A percentile compares a stretch with the other conserved stretches of the same genome.
Evolutionary conservation across 2,113 vertebrate genomes (phyloP).

Genomic region (Coryphaenoides rupestris): DNA sequence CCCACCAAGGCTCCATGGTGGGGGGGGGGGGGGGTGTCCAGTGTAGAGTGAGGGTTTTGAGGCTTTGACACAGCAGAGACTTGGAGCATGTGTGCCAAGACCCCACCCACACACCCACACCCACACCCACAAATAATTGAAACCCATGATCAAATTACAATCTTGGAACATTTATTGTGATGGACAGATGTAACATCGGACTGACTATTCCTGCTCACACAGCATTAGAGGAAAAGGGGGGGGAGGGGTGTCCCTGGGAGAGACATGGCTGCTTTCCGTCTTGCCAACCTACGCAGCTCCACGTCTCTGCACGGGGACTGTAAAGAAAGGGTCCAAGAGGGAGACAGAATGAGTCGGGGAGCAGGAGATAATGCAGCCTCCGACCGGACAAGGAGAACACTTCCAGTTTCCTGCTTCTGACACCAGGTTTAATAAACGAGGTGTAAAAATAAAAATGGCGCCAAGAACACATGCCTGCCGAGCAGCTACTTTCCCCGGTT

Average conservation of each 20-base stretch:
- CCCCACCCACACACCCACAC: too few species aligned
- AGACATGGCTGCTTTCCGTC: background rate
- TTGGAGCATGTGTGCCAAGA: too few species aligned
- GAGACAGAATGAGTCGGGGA: conserved; percentile 4
- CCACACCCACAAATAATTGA: too few species aligned
- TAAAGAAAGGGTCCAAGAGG: conserved; percentile 16
- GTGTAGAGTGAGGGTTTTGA: too few species aligned
- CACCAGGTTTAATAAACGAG: background rate
- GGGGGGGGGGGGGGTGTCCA: too few species aligned
- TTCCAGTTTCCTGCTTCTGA: background rate
- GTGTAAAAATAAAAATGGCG: too few species aligned
- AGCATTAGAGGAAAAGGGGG: too few species aligned
- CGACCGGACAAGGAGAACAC: too few species aligned
- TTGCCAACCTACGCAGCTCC: conserved; percentile 28
- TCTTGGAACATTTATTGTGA: conserved; percentile 58
- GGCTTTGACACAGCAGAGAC: too few species aligned
- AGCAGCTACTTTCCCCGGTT: conserved; percentile 7
- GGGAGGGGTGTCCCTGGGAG: background rate
- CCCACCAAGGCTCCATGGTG: too few species aligned
- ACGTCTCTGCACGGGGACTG: conserved; percentile 17
- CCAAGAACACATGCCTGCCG: conserved; percentile 5
- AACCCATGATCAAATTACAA: conserved; percentile 22
- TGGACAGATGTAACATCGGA: conserved; percentile 40
- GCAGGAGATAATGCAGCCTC: too few species aligned
- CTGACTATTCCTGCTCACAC: conserved; percentile 32